These are phyloP conservation scores for Lepidonotus clava DNA, from an alignment of 2,888 invertebrate genomes.

Conservation along the genomic window DNA sequence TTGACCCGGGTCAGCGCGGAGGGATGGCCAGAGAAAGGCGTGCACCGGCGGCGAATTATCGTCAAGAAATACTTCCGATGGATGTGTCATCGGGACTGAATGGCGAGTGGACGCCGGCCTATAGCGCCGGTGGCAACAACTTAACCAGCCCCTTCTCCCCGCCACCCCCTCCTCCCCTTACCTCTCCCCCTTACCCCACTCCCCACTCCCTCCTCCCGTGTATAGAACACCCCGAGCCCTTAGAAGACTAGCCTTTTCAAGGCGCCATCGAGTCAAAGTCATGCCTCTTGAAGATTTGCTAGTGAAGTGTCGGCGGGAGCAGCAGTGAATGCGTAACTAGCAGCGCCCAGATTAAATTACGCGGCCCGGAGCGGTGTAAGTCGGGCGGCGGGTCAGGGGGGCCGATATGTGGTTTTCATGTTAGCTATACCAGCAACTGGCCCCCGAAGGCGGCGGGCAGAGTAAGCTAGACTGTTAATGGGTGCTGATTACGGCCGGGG, in stretches of 20 bases:
- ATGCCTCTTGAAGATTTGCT: constrained; percentile 51
- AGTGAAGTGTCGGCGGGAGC: constrained; percentile 15
- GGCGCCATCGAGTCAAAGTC: constrained; percentile 40
- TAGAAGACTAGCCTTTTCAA: constrained; percentile 35
- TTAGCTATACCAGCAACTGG: not conserved
- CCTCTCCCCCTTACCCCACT: not conserved
- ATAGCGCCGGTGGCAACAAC: constrained; percentile 36
- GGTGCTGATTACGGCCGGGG: constrained; percentile 20
- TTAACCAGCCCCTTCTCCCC: constrained; percentile 1
- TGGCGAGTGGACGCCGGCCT: not conserved
- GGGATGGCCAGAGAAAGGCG: constrained; percentile 49
- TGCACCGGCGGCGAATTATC: constrained; percentile 46
- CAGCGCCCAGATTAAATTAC: constrained; percentile 39
- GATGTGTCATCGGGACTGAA: constrained; percentile 41
- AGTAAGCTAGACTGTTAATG: constrained; percentile 25
- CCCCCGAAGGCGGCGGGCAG: not conserved
- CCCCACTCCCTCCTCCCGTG: not conserved
- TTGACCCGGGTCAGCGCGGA: constrained; percentile 52
- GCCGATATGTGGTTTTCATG: constrained; percentile 47
- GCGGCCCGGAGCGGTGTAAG: not conserved
- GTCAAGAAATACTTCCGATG: constrained; percentile 54
- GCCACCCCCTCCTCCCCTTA: not conserved
- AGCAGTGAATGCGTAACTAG: constrained; percentile 48
- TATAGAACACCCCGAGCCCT: not conserved
- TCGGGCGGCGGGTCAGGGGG: not conserved